Evolutionary conservation across 2,888 invertebrate species (phyloP), one percentile per base, ranked within the genome.

Genomic region (Yponomeuta cagnagella): DNA sequence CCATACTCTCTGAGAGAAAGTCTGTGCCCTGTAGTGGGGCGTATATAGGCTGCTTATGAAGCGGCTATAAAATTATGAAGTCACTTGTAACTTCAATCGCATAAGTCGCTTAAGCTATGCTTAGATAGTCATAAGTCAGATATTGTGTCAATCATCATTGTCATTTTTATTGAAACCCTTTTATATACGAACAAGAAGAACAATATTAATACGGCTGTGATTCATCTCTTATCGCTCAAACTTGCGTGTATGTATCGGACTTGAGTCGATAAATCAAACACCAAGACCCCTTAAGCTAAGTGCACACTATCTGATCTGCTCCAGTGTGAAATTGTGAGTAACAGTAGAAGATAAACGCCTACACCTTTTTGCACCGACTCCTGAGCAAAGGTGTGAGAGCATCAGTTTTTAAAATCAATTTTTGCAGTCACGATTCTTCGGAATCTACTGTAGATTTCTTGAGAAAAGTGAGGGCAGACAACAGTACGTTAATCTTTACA

Each of bases 211-310:
- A 85, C 83, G 74, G 70, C 74, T 77, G 78, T 82, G 84, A 87
- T 87, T 85, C 86, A 88, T 87, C 83, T 86, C 86, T 89, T 89
- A 89, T 86, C 86, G 85, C 80, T 85, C 81, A 83, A 82, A 85
- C 81, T 82, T 82, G 78, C 80, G 79, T 84, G 83, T 85, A 82
- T 77, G 80, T 79, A 80, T 80, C 78, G 73, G 78, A 75, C 78
- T 75, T 74, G 78, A 75, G 71, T 73, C 77, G 74, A 86, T 89
- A 87, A 88, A 89, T 90, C 88, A 89, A 80, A 78, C 71, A 23
- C 15, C 58, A 70, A 64, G 68, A 71, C 63, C 70, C 68, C 67
- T 72, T 63, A 72, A 71, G 71, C 68, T 31, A 68, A 71, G 70
- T 72, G 48, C 67, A 52, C 68, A 72, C 71, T 69, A 70, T 48